phyloP scores from a whole-genome alignment of 2,888 invertebrate genomes.

The Dryomyza anilis region DNA sequence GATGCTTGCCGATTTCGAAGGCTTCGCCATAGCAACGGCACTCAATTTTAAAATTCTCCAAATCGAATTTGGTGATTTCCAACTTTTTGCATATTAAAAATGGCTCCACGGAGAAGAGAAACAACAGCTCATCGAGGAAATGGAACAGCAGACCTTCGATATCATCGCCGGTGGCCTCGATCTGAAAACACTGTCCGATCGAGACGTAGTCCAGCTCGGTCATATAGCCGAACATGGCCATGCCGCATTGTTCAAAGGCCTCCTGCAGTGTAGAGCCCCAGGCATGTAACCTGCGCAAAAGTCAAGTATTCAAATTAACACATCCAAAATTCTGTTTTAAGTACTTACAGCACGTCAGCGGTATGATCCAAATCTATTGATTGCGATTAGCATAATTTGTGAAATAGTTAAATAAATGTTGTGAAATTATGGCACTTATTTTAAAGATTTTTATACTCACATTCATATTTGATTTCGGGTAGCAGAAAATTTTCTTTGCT shows the following conservation, averaged over 20 bases:
- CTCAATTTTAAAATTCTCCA: conserved; percentile 79
- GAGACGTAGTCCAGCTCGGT: conserved; percentile 87
- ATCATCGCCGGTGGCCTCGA: conserved; percentile 90
- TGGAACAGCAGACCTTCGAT: conserved; percentile 86
- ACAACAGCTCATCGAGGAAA: conserved; percentile 93
- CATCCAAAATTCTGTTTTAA: no score
- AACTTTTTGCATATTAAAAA: conserved; percentile 86
- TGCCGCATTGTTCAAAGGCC: conserved; percentile 92
- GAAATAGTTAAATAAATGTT: conserved; percentile 13
- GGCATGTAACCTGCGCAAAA: conserved; percentile 81
- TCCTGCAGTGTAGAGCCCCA: conserved; percentile 90
- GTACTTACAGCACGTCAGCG: conserved; percentile 96
- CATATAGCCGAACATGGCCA: conserved; percentile 98
- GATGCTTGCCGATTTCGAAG: conserved; percentile 90
- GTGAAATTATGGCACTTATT: no score
- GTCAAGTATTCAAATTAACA: neutral
- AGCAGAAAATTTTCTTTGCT: conserved; percentile 69
- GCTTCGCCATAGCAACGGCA: conserved; percentile 90
- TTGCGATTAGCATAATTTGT: conserved; percentile 5
- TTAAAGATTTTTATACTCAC: conserved; percentile 65
- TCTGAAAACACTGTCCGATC: conserved; percentile 75
- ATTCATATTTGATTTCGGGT: conserved; percentile 79
- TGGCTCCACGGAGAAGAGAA: conserved; percentile 90
- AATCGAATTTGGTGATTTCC: conserved; percentile 84
- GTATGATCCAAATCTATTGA: conserved; percentile 90